Evolutionary conservation across 2,888 invertebrate species (phyloP).

Genomic region (Agonum fuliginosum): DNA sequence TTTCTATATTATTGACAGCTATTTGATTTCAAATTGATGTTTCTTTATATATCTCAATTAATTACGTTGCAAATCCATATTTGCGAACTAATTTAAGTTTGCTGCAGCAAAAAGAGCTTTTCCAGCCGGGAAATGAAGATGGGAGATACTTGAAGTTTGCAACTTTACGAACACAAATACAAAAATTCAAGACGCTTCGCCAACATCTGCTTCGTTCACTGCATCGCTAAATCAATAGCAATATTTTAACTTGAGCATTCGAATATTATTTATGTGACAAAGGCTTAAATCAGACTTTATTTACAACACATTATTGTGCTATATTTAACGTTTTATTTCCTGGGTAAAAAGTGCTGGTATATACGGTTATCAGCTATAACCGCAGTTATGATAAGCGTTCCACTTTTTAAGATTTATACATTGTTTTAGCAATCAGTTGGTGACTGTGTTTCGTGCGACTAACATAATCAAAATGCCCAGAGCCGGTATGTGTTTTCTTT

Average conservation of each 20-base stretch:
- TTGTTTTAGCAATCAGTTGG: too few relatives aligned
- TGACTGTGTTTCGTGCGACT: neutral
- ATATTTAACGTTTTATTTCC: neutral
- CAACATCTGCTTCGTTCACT: neutral
- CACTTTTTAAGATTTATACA: too few relatives aligned
- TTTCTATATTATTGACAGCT: neutral
- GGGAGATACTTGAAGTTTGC: neutral
- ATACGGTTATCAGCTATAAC: too few relatives aligned
- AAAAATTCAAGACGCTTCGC: conserved; percentile 22
- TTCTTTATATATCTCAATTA: neutral
- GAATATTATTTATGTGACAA: conserved; percentile 5
- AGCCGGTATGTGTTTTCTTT: neutral
- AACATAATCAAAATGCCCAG: neutral
- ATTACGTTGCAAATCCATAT: neutral
- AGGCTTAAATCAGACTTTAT: neutral
- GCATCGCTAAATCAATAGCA: conserved; percentile 1
- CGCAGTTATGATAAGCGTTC: too few relatives aligned
- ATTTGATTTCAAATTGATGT: neutral
- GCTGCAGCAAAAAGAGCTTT: neutral
- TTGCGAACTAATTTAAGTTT: conserved; percentile 30
- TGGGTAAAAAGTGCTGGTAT: neutral
- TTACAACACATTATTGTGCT: neutral
- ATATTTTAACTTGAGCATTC: conserved; percentile 17
- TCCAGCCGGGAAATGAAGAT: neutral
- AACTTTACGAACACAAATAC: conserved; percentile 7